Percentiles rank a stretch among this genome's conserved stretches.
phyloP scores from a whole-genome alignment of 2,113 vertebrate genomes.

The Apaloderma vittatum region DNA sequence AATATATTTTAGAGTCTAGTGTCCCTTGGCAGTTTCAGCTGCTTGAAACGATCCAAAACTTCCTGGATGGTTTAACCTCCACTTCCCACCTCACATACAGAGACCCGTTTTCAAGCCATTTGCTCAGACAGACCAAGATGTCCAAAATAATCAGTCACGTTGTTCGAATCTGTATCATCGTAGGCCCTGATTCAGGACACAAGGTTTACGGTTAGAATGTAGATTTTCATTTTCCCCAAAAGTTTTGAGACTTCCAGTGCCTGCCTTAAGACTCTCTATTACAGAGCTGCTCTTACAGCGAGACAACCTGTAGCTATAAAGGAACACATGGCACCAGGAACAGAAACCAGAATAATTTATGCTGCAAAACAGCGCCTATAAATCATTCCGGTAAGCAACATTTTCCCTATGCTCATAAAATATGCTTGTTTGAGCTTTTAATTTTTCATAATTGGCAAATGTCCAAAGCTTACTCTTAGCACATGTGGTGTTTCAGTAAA shows the following conservation, averaged over 20 bases:
- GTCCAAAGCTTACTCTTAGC: conserved; percentile 49
- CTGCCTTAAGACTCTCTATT: background rate
- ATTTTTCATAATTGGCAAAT: conserved; percentile 4
- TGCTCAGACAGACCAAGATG: background rate
- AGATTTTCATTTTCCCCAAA: background rate
- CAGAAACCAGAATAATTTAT: background rate
- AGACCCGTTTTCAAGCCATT: background rate
- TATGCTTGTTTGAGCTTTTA: conserved; percentile 32
- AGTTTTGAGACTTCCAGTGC: background rate
- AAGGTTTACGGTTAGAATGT: background rate
- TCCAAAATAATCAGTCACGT: background rate
- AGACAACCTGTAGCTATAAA: background rate
- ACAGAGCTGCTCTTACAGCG: background rate
- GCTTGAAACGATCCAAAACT: background rate
- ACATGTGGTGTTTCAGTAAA: conserved; percentile 24
- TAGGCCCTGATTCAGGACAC: background rate
- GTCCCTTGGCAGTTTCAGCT: background rate
- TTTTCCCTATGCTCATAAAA: conserved; percentile 35
- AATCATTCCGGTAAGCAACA: conserved; percentile 18
- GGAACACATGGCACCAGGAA: background rate
- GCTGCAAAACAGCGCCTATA: conserved; percentile 24
- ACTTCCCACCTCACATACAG: background rate
- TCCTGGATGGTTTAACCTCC: accelerated
- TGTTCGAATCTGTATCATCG: background rate
- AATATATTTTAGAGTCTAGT: background rate